Conservation (phyloP, 2,797 vertebrate species). For the Chelon auratus region DNA sequence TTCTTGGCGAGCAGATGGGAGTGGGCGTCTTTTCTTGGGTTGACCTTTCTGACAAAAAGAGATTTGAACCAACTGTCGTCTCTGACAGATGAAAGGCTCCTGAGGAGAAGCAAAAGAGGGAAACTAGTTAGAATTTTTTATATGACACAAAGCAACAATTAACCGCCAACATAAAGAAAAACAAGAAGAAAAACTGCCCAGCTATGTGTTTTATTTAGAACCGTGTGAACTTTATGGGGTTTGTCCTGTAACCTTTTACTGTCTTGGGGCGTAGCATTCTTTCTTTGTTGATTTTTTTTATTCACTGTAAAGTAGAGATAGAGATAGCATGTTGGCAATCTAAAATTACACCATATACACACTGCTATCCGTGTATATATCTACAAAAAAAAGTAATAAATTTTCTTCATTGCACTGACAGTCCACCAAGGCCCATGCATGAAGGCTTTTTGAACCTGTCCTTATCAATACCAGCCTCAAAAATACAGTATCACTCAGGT, state of each 20-base stretch:
- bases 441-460: not conserved
- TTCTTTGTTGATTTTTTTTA: too few species aligned
- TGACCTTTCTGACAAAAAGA: conserved; percentile 95
- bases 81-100: conserved; percentile 84
- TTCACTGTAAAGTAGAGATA: too few species aligned
- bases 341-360: too few species aligned
- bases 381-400: not conserved
- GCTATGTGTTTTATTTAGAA: not conserved
- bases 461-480: not conserved
- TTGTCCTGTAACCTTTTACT: not conserved
- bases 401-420: too few species aligned
- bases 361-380: not conserved
- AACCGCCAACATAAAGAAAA: not conserved
- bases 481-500: not conserved
- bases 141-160: conserved; percentile 6
- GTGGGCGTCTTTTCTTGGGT: conserved; percentile 96
- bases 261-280: too few species aligned
- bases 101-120: conserved; percentile 57
- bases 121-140: not conserved
- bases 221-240: not conserved
- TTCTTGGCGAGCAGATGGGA: conserved; percentile 96
- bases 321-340: not conserved
- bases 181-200: not conserved
- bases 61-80: conserved; percentile 98
- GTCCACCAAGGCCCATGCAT: too few species aligned